Base-by-base conservation (phyloP, 2,888 invertebrate genomes). In the Ptilodon capucinus region DNA sequence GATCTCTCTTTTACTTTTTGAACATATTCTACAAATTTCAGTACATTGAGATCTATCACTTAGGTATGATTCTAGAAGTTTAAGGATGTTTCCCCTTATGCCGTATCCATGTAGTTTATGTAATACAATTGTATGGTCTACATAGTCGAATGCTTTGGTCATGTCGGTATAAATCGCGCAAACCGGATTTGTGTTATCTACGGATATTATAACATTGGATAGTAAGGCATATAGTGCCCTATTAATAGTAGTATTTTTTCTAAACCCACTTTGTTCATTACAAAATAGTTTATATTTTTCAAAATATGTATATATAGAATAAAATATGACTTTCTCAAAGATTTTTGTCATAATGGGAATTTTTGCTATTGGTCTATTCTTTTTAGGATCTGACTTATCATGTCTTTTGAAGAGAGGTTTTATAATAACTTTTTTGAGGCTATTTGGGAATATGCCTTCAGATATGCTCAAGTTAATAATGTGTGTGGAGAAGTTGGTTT, bases 141-240 rank as follows among this genome's bases (percentile, higher is more conserved):
- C 40, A 23, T 16, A 36, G 14, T 44, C 38, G 14, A 44, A 44
- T 5, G 44, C 44, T 9, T 30, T 38, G 6, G 36, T 30, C 38
- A 44, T 39, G 5, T 45, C 40, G 9, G 39, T 40, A 34, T 19
- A 34, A 9, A 45, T 28, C 2, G 38, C 44, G 25, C 38, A 38
- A 3, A 44, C n/a, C 8, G 19, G 38, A 4, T 21, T 28, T 19
- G 18, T 38, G 3, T 28, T 38, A n/a, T 44, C 44, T 19, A 44
- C 23, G 38, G 6, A 11, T 16, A 1, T 21, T 25, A 38, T 36
- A 11, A 9, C 19, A 1, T 9, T 46, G 13, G 14, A 35, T 28
- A 41, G 19, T 38, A 39, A 9, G 8, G 28, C 19, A 19, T n/a
- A 38, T 4, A 44, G 5, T 13, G 44, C 38, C 18, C n/a, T 19